Evolutionary conservation across 2,797 vertebrate species (phyloP).

Genomic region (Anas bernieri): DNA sequence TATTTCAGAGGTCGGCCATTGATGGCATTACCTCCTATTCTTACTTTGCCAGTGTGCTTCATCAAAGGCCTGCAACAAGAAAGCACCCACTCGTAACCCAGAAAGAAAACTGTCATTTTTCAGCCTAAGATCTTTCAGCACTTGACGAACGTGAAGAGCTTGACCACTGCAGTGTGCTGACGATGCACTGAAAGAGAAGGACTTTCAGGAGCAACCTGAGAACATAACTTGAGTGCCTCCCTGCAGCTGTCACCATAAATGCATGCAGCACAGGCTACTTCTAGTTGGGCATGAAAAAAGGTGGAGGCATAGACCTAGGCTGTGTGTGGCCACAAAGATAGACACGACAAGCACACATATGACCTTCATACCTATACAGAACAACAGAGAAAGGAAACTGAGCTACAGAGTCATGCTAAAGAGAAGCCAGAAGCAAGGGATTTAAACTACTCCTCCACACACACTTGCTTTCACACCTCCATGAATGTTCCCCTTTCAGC

Average conservation of each 20-base stretch:
- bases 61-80: neutral
- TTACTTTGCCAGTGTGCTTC: neutral
- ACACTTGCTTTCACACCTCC: neutral
- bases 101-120: neutral
- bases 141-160: neutral
- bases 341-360: neutral
- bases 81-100: neutral
- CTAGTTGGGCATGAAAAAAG: neutral
- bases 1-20: neutral
- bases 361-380: neutral
- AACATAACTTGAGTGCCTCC: accelerated
- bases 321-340: neutral
- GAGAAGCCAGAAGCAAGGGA: neutral
- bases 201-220: neutral
- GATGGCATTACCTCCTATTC: neutral
- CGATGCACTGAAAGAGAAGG: neutral
- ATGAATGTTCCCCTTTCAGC: neutral
- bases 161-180: accelerated
- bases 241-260: accelerated
- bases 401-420: neutral
- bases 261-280: accelerated
- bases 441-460: neutral
- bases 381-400: neutral
- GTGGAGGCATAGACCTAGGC: neutral
- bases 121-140: neutral